Evolutionary conservation across 2,113 vertebrate species (phyloP).

Genomic region (Phainopepla nitens): DNA sequence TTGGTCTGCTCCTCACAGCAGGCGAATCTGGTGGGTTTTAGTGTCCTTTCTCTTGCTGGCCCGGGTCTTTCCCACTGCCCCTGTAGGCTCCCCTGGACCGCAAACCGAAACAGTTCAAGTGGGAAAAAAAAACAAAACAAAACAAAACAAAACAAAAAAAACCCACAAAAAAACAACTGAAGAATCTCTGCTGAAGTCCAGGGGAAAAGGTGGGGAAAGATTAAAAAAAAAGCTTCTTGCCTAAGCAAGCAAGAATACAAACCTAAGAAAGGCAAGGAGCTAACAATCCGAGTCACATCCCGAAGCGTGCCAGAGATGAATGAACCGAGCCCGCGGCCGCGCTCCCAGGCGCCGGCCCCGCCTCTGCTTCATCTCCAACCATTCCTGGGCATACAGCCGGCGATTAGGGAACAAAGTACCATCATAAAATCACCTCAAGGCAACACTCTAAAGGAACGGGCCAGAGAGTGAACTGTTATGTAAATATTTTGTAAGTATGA

Average conservation of each 20-base stretch:
- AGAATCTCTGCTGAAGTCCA: background rate
- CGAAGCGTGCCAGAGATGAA: fast-evolving
- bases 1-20: background rate
- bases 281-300: fast-evolving
- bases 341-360: background rate
- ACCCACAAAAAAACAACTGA: background rate
- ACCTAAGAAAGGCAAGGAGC: fast-evolving
- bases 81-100: background rate
- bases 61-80: fast-evolving
- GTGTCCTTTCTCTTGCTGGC: background rate
- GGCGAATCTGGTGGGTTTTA: background rate
- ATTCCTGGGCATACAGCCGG: background rate
- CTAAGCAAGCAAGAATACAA: background rate
- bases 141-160: too few relatives aligned
- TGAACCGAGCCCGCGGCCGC: fast-evolving
- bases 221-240: background rate
- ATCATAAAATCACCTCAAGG: background rate
- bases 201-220: background rate
- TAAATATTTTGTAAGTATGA: background rate
- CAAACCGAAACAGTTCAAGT: background rate
- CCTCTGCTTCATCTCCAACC: background rate
- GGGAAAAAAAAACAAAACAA: background rate
- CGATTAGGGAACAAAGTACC: fast-evolving
- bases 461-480: background rate
- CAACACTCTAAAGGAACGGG: background rate